Evolutionary conservation across 2,797 vertebrate species (phyloP).

Genomic region (Ataeniobius toweri): DNA sequence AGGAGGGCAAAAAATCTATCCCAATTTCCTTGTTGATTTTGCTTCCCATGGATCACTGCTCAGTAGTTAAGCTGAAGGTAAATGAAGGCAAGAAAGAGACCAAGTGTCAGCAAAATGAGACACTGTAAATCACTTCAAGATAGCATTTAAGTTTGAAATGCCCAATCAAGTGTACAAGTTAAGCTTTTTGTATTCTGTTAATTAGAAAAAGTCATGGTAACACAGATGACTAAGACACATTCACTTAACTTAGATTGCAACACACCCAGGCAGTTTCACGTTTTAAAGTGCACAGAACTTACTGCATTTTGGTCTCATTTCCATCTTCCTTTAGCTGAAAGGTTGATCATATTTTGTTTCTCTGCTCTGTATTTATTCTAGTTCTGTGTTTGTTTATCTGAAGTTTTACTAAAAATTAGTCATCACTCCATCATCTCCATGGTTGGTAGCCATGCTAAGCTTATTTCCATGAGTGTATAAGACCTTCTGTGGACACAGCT

Average conservation of each 20-base stretch:
- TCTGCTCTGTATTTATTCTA: slow-evolving; percentile 62
- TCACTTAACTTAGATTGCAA: slow-evolving; percentile 46
- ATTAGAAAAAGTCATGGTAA: slow-evolving; percentile 56
- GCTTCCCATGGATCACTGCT: slow-evolving; percentile 70
- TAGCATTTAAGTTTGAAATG: slow-evolving; percentile 43
- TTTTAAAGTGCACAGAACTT: slow-evolving; percentile 47
- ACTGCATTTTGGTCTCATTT: slow-evolving; percentile 43
- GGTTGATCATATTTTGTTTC: slow-evolving; percentile 57
- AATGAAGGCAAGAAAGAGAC: slow-evolving; percentile 44
- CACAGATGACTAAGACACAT: slow-evolving; percentile 55
- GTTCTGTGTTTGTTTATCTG: slow-evolving; percentile 72
- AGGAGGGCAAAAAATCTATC: slow-evolving; percentile 60
- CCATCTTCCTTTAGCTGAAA: slow-evolving; percentile 30
- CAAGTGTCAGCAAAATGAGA: slow-evolving; percentile 36
- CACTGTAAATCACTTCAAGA: slow-evolving; percentile 45
- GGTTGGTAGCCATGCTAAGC: slow-evolving; percentile 69
- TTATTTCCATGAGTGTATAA: slow-evolving; percentile 65
- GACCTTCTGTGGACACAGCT: slow-evolving; percentile 36
- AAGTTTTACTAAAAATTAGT: slow-evolving; percentile 67
- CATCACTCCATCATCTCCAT: slow-evolving; percentile 79
- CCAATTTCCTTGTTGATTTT: slow-evolving; percentile 74
- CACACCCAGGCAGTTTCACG: slow-evolving; percentile 31
- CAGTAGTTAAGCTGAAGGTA: slow-evolving; percentile 46
- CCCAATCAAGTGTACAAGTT: slow-evolving; percentile 21
- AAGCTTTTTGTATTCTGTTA: slow-evolving; percentile 58